phyloP scores from a whole-genome alignment of 2,888 invertebrate species.

The Mythimna lalbum region DNA sequence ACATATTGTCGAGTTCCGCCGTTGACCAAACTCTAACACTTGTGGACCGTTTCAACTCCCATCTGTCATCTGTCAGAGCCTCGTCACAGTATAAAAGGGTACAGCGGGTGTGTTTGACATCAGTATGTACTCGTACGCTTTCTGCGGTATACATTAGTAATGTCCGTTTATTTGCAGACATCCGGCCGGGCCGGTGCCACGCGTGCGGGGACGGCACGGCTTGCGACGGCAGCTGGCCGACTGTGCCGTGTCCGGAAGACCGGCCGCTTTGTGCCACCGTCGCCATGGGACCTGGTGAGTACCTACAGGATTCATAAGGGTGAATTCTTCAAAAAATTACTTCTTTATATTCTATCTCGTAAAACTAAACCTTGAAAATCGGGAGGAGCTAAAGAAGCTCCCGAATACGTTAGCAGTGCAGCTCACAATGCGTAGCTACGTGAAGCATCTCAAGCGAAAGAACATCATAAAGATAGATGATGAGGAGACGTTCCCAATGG shows the following conservation, averaged over 20 bases:
- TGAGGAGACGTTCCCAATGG: no score
- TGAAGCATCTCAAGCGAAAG: no score
- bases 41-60: slow-evolving; percentile 11
- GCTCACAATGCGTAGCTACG: no score
- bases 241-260: slow-evolving; percentile 70
- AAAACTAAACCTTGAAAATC: no score
- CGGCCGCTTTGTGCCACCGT: slow-evolving; percentile 76
- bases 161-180: slow-evolving; percentile 66
- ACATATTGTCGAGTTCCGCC: neutral
- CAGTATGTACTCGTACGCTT: slow-evolving; percentile 27
- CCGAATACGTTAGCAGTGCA: no score
- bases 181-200: slow-evolving; percentile 70
- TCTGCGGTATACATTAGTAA: slow-evolving; percentile 36
- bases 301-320: neutral
- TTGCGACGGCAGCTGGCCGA: slow-evolving; percentile 59
- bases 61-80: slow-evolving; percentile 46
- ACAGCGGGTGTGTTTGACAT: slow-evolving; percentile 43
- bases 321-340: neutral
- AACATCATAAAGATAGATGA: no score
- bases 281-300: slow-evolving; percentile 73
- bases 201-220: slow-evolving; percentile 69
- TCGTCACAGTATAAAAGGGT: slow-evolving; percentile 46
- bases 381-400: no score
- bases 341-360: no score
- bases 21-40: slow-evolving; percentile 25